phyloP scores from a whole-genome alignment of 2,113 vertebrate species.

The Dicrurus megarhynchus region DNA sequence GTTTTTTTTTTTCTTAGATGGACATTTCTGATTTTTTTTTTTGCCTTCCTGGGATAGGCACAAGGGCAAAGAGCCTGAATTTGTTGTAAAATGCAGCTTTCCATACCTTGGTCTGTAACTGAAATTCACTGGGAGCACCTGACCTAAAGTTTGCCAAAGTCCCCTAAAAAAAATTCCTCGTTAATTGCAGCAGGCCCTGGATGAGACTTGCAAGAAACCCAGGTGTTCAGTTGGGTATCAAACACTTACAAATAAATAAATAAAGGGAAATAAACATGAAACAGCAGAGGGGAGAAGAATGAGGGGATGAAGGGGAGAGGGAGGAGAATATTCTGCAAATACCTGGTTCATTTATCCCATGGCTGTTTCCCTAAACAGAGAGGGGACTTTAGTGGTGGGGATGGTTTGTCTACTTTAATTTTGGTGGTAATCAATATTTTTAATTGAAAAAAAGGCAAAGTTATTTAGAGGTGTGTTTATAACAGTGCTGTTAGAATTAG shows the following conservation, averaged over 20 bases:
- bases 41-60: background rate
- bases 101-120: background rate
- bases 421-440: background rate
- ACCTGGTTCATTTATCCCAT: background rate
- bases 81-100: background rate
- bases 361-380: background rate
- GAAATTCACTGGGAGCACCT: background rate
- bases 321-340: background rate
- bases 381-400: background rate
- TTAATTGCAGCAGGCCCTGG: background rate
- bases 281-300: background rate
- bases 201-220: background rate
- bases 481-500: background rate
- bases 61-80: background rate
- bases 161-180: background rate
- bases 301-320: background rate
- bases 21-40: constrained; percentile 5
- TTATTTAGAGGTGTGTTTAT: background rate
- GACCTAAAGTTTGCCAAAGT: background rate
- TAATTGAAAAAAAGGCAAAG: background rate
- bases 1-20: background rate
- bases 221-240: background rate
- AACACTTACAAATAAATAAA: background rate
- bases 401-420: background rate
- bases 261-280: background rate